A percentile compares a stretch with the other conserved stretches of the same genome.
Evolutionary conservation across 2,113 vertebrate genomes (phyloP).

Genomic region (Spermophilus dauricus): DNA sequence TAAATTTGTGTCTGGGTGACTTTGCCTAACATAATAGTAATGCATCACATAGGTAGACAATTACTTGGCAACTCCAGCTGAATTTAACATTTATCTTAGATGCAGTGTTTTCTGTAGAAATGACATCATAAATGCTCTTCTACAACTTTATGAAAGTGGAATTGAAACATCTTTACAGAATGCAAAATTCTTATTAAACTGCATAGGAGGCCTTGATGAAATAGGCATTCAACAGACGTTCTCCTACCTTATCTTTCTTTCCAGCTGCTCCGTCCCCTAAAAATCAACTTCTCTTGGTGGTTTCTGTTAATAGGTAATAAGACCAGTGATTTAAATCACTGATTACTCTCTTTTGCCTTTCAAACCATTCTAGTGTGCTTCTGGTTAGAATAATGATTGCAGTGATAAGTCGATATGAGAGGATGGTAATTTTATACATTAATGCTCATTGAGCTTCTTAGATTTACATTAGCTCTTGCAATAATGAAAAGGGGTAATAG

Average conservation of each 20-base stretch:
- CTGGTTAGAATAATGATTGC: constrained; percentile 75
- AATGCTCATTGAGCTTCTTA: constrained; percentile 75
- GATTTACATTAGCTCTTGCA: constrained; percentile 79
- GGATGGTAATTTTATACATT: constrained; percentile 64
- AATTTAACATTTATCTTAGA: constrained; percentile 3
- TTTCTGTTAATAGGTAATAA: constrained; percentile 83
- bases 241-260: constrained; percentile 76
- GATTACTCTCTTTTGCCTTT: constrained; percentile 79
- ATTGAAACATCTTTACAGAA: constrained; percentile 58
- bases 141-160: background rate
- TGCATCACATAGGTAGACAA: background rate
- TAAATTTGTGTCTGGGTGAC: background rate
- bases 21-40: background rate
- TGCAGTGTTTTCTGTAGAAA: background rate
- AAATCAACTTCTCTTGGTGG: constrained; percentile 78
- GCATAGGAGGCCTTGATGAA: constrained; percentile 62
- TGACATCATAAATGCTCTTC: background rate
- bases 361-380: constrained; percentile 69
- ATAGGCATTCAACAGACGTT: constrained; percentile 9
- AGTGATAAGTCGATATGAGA: constrained; percentile 59
- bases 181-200: constrained; percentile 57
- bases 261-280: constrained; percentile 78
- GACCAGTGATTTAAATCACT: constrained; percentile 75
- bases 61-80: background rate
- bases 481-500: constrained; percentile 68